Base-by-base conservation (phyloP, 2,113 vertebrate species). In the Prietella phreatophila region DNA sequence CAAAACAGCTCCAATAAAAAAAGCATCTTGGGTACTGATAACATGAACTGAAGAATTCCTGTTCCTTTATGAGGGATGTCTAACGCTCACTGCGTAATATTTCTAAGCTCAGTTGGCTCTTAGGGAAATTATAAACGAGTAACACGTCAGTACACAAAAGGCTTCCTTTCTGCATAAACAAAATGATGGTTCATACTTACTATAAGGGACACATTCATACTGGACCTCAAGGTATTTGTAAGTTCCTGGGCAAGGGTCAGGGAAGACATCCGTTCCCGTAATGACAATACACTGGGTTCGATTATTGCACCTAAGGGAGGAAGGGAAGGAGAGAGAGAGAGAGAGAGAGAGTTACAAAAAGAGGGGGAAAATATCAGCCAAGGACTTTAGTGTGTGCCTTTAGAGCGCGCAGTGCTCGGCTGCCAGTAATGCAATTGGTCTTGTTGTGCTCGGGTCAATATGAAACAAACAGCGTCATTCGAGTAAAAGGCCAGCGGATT, bases 161-260 rank as follows among this genome's bases (percentile, higher is more conserved):
- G 53, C 5, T 71, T 22, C 47, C 33, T 82, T 50, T 79, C 19
- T 60, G 47, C 58, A 82, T 73, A 69, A 76, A 71, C 42, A 83
- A 85, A 87, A 89, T 50, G 71, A 92, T 86, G 93, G 92, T 65
- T 93, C 91, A 93, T 96, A 99, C 98, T 99, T 98, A 99, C 98
- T 99, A 94, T 99, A 99, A 95, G 98, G 98, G 91, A 99, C 98
- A 96, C 98, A 99, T 95, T 99, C 98, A 97, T 99, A 99, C 91
- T 99, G 98, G 96, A 99, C 98, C 96, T 99, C 98, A 95, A 99
- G 96, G 89, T 99, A 99, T 93, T 99, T 99, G 95, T 99, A 99
- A 83, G 98, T 99, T 92, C 98, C 98, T 27, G 98, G 98, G 94
- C 98, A 99, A 89, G 98, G 98, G 95, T 99, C 98, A 93, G 98